phyloP scores from a whole-genome alignment of 1,140 invertebrate genomes.

The Adoxophyes honmai region DNA sequence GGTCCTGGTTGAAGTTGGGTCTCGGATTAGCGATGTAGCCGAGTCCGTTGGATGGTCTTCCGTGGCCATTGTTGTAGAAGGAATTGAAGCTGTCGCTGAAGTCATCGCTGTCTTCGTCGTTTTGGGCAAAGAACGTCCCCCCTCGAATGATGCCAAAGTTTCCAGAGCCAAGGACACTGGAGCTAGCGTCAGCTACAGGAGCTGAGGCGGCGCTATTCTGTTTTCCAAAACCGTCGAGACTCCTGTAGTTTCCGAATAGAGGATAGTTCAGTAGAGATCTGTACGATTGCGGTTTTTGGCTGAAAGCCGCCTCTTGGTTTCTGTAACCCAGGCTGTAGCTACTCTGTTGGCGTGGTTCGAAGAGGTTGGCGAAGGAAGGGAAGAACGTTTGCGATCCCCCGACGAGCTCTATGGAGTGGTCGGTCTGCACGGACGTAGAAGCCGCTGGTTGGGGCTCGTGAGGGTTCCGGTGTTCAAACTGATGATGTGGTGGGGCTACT shows the following conservation, averaged over 20 bases:
- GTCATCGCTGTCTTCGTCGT: conserved; percentile 67
- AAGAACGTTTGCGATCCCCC: conserved; percentile 71
- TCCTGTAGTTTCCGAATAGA: conserved; percentile 63
- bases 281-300: conserved; percentile 70
- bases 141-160: conserved; percentile 93
- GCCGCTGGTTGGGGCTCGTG: conserved; percentile 26
- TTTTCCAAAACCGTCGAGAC: conserved; percentile 56
- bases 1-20: conserved; percentile 82
- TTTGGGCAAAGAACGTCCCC: conserved; percentile 88
- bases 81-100: conserved; percentile 70
- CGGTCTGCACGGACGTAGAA: conserved; percentile 44
- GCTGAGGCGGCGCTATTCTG: conserved; percentile 53
- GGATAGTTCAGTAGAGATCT: conserved; percentile 71
- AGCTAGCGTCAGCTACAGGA: conserved; percentile 58
- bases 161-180: conserved; percentile 86
- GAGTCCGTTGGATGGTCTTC: conserved; percentile 79
- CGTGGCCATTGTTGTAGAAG: conserved; percentile 84
- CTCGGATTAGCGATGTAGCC: conserved; percentile 76
- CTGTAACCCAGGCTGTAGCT: conserved; percentile 58
- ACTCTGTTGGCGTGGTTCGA: conserved; percentile 64
- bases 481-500: conserved; percentile 45
- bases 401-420: conserved; percentile 68
- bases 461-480: conserved; percentile 23
- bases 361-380: conserved; percentile 70
- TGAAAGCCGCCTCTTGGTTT: conserved; percentile 72